Evolutionary conservation across 2,113 vertebrate species (phyloP), one percentile per base, ranked within the genome.

Genomic region (Osmerus mordax): DNA sequence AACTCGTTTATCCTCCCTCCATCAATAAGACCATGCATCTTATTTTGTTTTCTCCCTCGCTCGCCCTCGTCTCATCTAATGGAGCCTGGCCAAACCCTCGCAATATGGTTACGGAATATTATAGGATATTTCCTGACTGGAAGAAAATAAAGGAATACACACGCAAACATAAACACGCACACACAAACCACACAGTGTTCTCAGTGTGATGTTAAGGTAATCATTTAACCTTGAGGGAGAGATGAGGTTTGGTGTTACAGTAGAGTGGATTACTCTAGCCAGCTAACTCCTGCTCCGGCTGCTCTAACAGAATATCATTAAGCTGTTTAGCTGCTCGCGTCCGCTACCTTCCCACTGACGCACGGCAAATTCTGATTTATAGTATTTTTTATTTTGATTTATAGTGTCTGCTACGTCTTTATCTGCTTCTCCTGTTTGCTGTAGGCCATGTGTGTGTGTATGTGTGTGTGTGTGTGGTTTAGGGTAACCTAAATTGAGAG

Each of bases 21-120:
- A 94, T 95, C 94, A 94, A 95, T 95, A 95, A 91, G 83, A 76
- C 89, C 88, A 91, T 92, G 90, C 91, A 91, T 92, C 92, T 80
- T 83, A 85, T 80, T 83, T 87, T 70, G 69, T 73, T 65, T 41
- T 32, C 15, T 47, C 18, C 47, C 36, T n/a, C 70, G 74, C 36
- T 83, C 78, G 66, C 19, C 64, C 78, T 53, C 29, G 28, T 61
- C 68, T 66, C 66, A 67, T 81, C 81, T 80, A 81, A 84, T 80
- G 54, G 76, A 62, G 69, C 65, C n/a, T 65, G 78, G 81, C 80
- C 83, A 80, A 85, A 84, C 61, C 72, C 75, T 69, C 72, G 66
- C 79, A 80, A 78, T 80, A 82, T 75, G 73, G 74, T 78, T 84
- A 80, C 72, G 66, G 61, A 76, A 41, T 56, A 56, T n/a, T n/a